phyloP scores from a whole-genome alignment of 2,888 invertebrate genomes.

The Nezara viridula region DNA sequence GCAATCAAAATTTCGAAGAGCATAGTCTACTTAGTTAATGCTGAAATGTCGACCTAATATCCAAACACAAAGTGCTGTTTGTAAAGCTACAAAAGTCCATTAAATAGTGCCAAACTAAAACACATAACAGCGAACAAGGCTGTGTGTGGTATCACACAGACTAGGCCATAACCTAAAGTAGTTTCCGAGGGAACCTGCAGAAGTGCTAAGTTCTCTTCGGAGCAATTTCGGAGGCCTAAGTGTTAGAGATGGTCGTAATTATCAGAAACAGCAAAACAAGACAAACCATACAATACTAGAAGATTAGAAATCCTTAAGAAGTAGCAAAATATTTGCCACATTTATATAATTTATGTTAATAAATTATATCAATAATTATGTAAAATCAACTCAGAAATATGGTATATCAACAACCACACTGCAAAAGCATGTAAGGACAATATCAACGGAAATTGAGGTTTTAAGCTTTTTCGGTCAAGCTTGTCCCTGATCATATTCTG shows the following conservation, averaged over 20 bases:
- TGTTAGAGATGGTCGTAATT: background rate
- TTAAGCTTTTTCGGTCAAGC: no score
- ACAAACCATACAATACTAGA: background rate
- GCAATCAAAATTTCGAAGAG: background rate
- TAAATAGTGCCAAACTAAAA: conserved; percentile 25
- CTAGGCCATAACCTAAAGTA: background rate
- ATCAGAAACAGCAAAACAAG: background rate
- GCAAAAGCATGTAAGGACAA: no score
- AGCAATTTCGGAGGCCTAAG: background rate
- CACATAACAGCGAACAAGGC: conserved; percentile 14
- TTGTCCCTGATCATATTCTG: no score
- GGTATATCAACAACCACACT: no score
- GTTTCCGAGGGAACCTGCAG: background rate
- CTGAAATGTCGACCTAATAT: background rate
- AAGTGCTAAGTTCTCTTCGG: conserved; percentile 20
- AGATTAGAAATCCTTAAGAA: background rate
- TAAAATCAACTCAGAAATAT: no score
- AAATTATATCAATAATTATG: no score
- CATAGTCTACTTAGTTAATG: background rate
- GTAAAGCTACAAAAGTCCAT: background rate
- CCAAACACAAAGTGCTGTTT: background rate
- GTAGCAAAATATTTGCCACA: no score
- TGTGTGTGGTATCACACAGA: background rate
- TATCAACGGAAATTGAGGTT: no score
- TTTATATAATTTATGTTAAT: no score